These are phyloP conservation scores for Patagioenas fasciata DNA, from an alignment of 2,113 vertebrate genomes.

Conservation along the genomic window DNA sequence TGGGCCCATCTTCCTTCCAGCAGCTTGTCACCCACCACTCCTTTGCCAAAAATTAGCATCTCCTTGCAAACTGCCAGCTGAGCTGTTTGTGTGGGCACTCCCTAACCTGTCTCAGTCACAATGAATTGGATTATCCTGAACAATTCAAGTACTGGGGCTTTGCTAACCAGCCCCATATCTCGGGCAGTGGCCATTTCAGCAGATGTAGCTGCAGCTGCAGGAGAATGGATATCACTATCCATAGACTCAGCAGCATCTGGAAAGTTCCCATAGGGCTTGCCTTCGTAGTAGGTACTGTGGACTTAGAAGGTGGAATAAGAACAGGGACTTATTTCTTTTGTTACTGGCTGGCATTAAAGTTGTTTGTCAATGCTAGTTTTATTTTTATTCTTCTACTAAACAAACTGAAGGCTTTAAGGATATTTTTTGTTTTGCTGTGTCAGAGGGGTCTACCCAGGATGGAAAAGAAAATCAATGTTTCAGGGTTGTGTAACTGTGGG, in stretches of 20 bases:
- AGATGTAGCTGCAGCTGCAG: neutral
- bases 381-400: slow-evolving; percentile 78
- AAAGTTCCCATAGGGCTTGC: slow-evolving; percentile 53
- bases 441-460: slow-evolving; percentile 70
- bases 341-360: slow-evolving; percentile 72
- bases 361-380: slow-evolving; percentile 77
- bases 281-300: slow-evolving; percentile 61
- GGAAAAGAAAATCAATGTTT: slow-evolving; percentile 76
- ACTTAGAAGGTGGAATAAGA: slow-evolving; percentile 63
- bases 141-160: neutral
- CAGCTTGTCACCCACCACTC: neutral
- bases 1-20: neutral
- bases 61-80: neutral
- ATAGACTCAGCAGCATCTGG: slow-evolving; percentile 51
- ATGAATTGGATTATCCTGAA: neutral
- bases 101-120: neutral
- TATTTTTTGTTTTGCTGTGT: slow-evolving; percentile 69
- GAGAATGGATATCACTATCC: neutral
- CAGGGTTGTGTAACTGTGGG: slow-evolving; percentile 71
- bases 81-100: neutral
- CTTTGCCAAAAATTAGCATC: neutral
- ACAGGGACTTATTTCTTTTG: slow-evolving; percentile 32
- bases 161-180: neutral
- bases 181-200: neutral
- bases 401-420: slow-evolving; percentile 69